These are phyloP conservation scores for Scophthalmus maximus DNA, from an alignment of 2,113 vertebrate genomes.

Conservation along the genomic window DNA sequence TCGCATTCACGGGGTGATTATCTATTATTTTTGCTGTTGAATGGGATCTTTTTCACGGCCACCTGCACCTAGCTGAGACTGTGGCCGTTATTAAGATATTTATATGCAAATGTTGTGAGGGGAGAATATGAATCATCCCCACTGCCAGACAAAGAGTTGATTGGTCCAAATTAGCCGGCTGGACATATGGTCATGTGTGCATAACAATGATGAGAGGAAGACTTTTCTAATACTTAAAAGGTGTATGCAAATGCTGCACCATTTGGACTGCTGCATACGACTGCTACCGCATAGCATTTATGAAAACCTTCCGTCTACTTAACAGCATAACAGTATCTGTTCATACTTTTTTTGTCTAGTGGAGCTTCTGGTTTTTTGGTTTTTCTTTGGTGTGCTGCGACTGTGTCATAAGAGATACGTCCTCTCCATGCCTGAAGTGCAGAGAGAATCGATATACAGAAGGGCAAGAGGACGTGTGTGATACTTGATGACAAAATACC, in stretches of 20 bases:
- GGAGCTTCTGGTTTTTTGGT: too few relatives aligned
- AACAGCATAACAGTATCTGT: not conserved
- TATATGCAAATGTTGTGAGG: slow-evolving; percentile 57
- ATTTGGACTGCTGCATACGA: not conserved
- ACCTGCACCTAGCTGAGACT: slow-evolving; percentile 39
- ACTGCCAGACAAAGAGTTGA: slow-evolving; percentile 20
- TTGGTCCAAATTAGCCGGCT: slow-evolving; percentile 32
- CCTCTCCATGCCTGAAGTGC: slow-evolving; percentile 50
- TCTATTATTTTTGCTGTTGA: slow-evolving; percentile 32
- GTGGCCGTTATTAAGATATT: slow-evolving; percentile 58
- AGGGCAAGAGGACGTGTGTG: slow-evolving; percentile 65
- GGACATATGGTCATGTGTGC: slow-evolving; percentile 35
- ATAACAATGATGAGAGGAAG: slow-evolving; percentile 10
- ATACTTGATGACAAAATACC: slow-evolving; percentile 76
- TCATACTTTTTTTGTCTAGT: not conserved
- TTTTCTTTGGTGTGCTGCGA: slow-evolving; percentile 18
- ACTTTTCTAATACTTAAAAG: slow-evolving; percentile 16
- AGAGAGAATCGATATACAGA: slow-evolving; percentile 68
- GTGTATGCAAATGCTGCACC: slow-evolving; percentile 24
- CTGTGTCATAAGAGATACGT: slow-evolving; percentile 50
- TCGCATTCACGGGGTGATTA: slow-evolving; percentile 45
- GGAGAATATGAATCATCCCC: slow-evolving; percentile 35
- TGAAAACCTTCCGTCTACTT: not conserved
- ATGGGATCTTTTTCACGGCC: slow-evolving; percentile 25
- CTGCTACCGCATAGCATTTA: not conserved